Evolutionary conservation across 2,797 vertebrate genomes (phyloP), one percentile per base, ranked within the genome.

Genomic region (Sebastolobus alascanus): DNA sequence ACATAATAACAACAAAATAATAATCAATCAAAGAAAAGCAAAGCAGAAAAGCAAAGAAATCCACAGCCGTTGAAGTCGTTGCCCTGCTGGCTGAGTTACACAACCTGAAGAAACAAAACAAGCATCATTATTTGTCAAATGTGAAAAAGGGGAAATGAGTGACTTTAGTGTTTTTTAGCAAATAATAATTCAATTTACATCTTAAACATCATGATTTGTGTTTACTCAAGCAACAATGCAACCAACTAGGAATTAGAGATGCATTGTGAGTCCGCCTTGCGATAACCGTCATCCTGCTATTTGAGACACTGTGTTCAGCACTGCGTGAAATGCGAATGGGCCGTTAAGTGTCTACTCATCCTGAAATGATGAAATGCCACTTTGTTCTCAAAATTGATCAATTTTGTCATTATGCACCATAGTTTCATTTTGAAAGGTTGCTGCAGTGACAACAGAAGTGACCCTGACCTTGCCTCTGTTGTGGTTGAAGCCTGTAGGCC

Each of bases 81-180:
- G 18, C 43, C 5, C 31, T 87, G 40, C 60, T 65, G 72, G 58
- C 46, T 71, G 55, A 59, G 69, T 86, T 82, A 77, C 38, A 55
- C 68, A 82, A 83, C 73, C 27, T 67, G 37, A 13, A 25, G 25
- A 31, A 63, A 50, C 16, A 64, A 56, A 83, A 72, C 35, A 70
- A 25, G 61, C 37, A 64, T 43, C 10, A 66, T 20, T n/a, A 40
- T 67, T 33, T 71, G 11, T 63, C 6, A 37, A 27, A 55, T 35
- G 4, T 67, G 14, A 35, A 61, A 68, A 22, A 4, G 12, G n/a
- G 2, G 16, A 43, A 43, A 43, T 6, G 3, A 33, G 5, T 6
- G 54, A 29, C 9, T 27, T 40, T 22, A 56, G 31, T 31, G 3
- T 31, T 37, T 38, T 20, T 33, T 2, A 55, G 7, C 6, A 27